These are phyloP conservation scores for Drosophila eohydei DNA, from an alignment of 2,888 invertebrate genomes.

Conservation along the genomic window DNA sequence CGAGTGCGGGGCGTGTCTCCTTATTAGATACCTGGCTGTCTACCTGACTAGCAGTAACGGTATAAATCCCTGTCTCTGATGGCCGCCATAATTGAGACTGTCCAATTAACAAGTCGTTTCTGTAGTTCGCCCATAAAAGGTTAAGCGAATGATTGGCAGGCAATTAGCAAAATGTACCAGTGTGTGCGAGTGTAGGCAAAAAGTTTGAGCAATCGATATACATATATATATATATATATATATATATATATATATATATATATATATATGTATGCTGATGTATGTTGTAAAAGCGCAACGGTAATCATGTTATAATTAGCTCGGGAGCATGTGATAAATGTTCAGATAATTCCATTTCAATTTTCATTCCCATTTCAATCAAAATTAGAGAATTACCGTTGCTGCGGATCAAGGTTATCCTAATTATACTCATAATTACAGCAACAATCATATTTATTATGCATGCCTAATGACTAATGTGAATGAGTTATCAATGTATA, in stretches of 20 bases:
- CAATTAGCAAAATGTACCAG: slow-evolving; percentile 37
- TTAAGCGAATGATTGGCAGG: slow-evolving; percentile 46
- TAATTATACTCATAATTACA: slow-evolving; percentile 2
- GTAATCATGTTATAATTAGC: slow-evolving; percentile 16
- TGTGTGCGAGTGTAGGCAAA: not conserved
- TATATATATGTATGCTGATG: not conserved
- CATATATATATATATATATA: not conserved
- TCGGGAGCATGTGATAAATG: not conserved
- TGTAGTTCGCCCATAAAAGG: slow-evolving; percentile 24
- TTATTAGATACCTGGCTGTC: slow-evolving; percentile 13
- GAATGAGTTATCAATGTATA: not conserved
- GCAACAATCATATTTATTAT: not conserved
- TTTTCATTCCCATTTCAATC: slow-evolving; percentile 9
- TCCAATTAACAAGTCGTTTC: slow-evolving; percentile 47
- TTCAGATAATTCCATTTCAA: slow-evolving; percentile 20
- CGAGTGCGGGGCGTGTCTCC: not conserved
- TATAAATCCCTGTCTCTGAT: slow-evolving; percentile 39
- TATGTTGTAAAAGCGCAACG: slow-evolving; percentile 6
- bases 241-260: not conserved
- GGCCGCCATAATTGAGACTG: slow-evolving; percentile 44
- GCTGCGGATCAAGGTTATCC: not conserved
- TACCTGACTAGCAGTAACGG: not conserved
- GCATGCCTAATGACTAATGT: not conserved
- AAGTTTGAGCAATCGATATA: slow-evolving; percentile 26
- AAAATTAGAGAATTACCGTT: not conserved